These are phyloP conservation scores for Acanthochromis polyacanthus DNA, from an alignment of 2,113 vertebrate species.

Conservation along the genomic window DNA sequence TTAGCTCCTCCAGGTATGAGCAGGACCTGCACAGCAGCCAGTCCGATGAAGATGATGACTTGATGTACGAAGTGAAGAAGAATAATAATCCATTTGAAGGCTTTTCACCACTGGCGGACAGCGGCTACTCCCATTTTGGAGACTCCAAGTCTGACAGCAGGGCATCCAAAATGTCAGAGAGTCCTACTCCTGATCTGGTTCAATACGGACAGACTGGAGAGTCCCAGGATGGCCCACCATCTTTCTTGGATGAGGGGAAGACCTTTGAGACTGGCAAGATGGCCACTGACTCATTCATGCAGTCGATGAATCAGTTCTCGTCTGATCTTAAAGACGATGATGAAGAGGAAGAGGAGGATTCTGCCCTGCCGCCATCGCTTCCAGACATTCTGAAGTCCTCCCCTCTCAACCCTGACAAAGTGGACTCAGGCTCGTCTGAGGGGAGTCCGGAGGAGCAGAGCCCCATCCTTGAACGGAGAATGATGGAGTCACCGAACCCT, in stretches of 20 bases:
- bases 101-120: constrained; percentile 75
- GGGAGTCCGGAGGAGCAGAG: constrained; percentile 83
- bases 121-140: constrained; percentile 79
- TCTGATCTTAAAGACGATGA: constrained; percentile 83
- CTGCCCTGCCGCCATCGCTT: constrained; percentile 86
- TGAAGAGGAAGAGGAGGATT: constrained; percentile 78
- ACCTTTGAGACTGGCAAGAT: constrained; percentile 87
- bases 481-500: constrained; percentile 85
- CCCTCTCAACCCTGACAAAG: constrained; percentile 86
- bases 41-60: constrained; percentile 81
- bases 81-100: constrained; percentile 80
- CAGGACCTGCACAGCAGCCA: constrained; percentile 65
- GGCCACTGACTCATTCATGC: constrained; percentile 83
- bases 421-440: constrained; percentile 84
- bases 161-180: constrained; percentile 88
- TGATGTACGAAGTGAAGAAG: constrained; percentile 82
- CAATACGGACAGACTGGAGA: constrained; percentile 91
- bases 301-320: constrained; percentile 85
- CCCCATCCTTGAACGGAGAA: constrained; percentile 77
- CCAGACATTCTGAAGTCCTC: constrained; percentile 97
- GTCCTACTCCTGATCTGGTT: constrained; percentile 95
- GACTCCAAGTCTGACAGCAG: constrained; percentile 76
- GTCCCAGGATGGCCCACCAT: constrained; percentile 82
- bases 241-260: constrained; percentile 87
- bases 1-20: constrained; percentile 69